These are phyloP conservation scores for Gambusia holbrooki DNA, from an alignment of 2,113 vertebrate genomes.

Conservation along the genomic window DNA sequence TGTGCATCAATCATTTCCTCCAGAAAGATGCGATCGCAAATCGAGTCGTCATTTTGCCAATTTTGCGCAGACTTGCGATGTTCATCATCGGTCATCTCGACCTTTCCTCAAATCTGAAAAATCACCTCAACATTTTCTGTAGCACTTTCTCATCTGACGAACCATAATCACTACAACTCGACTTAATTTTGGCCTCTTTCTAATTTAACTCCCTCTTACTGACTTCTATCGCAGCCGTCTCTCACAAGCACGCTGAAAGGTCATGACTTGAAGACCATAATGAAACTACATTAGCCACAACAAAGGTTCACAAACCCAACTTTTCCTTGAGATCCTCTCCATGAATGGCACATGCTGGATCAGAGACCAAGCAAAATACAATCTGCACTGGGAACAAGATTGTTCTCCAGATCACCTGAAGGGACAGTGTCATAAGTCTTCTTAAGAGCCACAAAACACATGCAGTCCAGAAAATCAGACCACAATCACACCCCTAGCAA, in stretches of 20 bases:
- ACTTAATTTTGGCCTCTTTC: no score
- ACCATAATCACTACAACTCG: no score
- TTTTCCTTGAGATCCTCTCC: neutral
- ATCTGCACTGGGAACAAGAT: neutral
- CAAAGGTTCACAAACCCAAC: neutral
- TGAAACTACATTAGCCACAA: neutral
- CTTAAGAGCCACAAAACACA: neutral
- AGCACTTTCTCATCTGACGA: no score
- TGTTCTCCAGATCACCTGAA: neutral
- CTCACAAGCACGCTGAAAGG: neutral
- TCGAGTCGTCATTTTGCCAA: no score
- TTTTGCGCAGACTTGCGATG: no score
- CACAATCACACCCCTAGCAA: neutral
- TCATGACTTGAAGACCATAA: neutral
- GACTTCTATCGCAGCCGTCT: neutral
- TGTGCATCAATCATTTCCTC: neutral
- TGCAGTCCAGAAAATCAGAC: neutral
- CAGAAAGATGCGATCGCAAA: no score
- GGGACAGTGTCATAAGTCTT: no score
- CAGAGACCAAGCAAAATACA: neutral
- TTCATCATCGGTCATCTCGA: no score
- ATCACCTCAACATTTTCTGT: no score
- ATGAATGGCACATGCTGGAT: neutral
- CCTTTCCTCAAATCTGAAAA: no score
- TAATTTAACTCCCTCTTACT: neutral